phyloP scores from a whole-genome alignment of 2,113 vertebrate species.

The Prolemur simus region DNA sequence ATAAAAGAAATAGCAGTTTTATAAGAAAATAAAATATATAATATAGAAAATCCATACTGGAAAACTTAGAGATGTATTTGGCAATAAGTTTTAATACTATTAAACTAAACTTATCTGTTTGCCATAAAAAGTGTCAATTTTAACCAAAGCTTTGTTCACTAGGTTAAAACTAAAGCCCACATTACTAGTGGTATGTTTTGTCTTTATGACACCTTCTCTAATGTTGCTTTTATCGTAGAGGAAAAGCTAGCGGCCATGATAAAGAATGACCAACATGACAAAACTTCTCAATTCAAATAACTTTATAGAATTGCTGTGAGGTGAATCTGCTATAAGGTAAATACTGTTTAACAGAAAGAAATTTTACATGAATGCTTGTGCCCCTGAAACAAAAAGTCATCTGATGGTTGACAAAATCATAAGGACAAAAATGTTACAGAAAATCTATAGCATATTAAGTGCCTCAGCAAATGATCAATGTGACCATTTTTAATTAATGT shows the following conservation, averaged over 20 bases:
- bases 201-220: conserved; percentile 73
- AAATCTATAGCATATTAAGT: conserved; percentile 58
- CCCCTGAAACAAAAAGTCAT: conserved; percentile 36
- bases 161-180: background rate
- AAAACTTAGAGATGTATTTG: background rate
- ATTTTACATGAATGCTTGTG: conserved; percentile 51
- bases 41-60: background rate
- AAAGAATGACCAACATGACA: conserved; percentile 74
- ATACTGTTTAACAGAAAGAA: conserved; percentile 33
- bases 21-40: background rate
- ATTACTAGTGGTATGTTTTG: background rate
- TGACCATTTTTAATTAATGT: conserved; percentile 84
- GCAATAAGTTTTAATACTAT: background rate
- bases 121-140: background rate
- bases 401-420: conserved; percentile 12
- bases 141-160: background rate
- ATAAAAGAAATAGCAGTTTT: background rate
- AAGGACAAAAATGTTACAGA: background rate
- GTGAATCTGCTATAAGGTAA: conserved; percentile 63
- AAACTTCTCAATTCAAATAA: conserved; percentile 73
- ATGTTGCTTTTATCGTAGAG: conserved; percentile 70
- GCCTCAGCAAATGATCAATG: conserved; percentile 75
- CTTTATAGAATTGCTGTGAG: conserved; percentile 51
- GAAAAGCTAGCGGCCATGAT: conserved; percentile 71
- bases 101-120: background rate